phyloP scores from a whole-genome alignment of 2,797 vertebrate species.

The Cynodonichthys magdalenae region DNA sequence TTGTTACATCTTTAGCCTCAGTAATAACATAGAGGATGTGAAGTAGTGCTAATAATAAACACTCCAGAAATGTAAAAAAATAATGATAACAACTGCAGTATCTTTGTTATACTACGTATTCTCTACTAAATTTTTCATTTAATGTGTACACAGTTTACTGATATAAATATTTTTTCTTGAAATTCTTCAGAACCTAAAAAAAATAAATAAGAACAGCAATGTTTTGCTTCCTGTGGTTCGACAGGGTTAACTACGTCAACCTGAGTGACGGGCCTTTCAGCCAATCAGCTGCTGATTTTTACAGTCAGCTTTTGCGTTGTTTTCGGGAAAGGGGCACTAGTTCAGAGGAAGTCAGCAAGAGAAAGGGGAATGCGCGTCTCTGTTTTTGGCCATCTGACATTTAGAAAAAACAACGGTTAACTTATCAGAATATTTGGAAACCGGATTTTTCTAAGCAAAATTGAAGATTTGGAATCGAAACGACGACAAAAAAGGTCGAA shows the following conservation, averaged over 20 bases:
- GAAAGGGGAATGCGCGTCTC: constrained; percentile 3
- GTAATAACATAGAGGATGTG: no score
- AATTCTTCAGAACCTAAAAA: no score
- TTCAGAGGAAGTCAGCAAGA: constrained; percentile 76
- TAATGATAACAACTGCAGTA: no score
- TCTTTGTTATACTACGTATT: no score
- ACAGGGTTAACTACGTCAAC: constrained; percentile 26
- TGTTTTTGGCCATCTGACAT: rapidly evolving
- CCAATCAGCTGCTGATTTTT: constrained; percentile 64
- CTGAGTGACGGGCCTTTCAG: constrained; percentile 54
- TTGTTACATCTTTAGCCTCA: no score
- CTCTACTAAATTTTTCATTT: no score
- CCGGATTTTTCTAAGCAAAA: background rate
- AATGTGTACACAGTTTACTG: no score
- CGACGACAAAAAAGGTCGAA: background rate
- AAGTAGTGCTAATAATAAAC: no score
- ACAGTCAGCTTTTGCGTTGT: constrained; percentile 35
- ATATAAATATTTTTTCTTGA: no score
- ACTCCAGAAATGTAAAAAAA: no score
- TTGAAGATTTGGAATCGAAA: background rate
- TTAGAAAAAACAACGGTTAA: background rate
- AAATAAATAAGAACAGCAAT: no score
- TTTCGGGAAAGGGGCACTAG: constrained; percentile 79
- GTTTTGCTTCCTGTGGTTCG: background rate
- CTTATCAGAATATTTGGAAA: background rate